Conservation (phyloP, 2,797 vertebrate genomes). For the Decapterus maruadsi region DNA sequence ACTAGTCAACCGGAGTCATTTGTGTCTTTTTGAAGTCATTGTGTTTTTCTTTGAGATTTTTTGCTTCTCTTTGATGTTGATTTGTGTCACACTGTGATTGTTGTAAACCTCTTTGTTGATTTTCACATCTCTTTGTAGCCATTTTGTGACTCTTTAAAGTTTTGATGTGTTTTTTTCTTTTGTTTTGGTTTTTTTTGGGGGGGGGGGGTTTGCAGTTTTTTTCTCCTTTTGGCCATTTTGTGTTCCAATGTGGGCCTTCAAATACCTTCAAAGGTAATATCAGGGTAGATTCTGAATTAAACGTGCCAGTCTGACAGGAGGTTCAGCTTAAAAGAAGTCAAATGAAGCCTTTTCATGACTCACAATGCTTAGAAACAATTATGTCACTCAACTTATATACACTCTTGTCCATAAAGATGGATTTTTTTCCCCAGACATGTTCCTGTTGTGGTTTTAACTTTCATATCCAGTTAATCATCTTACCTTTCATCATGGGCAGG, state of each 20-base stretch:
- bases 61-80: too few species aligned
- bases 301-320: not conserved
- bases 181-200: not conserved
- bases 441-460: too few species aligned
- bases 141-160: not conserved
- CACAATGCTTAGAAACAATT: not conserved
- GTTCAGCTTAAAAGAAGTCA: too few species aligned
- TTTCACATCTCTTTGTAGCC: not conserved
- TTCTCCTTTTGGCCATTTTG: too few species aligned
- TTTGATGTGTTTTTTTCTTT: too few species aligned
- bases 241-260: too few species aligned
- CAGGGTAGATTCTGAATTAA: not conserved
- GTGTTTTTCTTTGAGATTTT: too few species aligned
- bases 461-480: conserved; percentile 3
- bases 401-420: too few species aligned
- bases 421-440: too few species aligned
- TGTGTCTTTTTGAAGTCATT: not conserved
- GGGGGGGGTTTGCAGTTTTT: not conserved
- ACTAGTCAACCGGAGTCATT: not conserved
- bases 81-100: not conserved
- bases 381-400: not conserved
- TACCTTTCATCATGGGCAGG: conserved; percentile 97
- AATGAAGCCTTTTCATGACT: not conserved
- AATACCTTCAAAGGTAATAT: not conserved
- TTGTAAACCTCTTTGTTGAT: too few species aligned